Base-by-base conservation (phyloP, 1,140 invertebrate genomes). In the Wiebesia pumilae region DNA sequence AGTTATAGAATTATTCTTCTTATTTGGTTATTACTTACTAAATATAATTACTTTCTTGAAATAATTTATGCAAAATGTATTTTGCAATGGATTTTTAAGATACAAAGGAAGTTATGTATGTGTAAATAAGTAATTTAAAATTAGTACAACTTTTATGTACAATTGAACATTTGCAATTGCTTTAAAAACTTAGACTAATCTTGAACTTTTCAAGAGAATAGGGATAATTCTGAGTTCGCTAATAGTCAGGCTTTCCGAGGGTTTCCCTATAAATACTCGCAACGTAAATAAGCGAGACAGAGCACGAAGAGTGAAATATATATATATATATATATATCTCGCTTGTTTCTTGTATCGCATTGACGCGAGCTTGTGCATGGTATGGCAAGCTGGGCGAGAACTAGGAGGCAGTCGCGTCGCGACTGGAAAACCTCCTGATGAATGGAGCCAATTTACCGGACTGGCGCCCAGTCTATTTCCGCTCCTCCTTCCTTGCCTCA, bases 391-490 rank as follows among this genome's bases (percentile, higher is more conserved):
- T 33, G 19, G 69, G 69, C 35, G 35, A 40, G 33, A 2, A 16
- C 35, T 40, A 35, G 69, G 19, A 85, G 71, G 67, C 85, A 84
- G 87, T 65, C 75, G 86, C 87, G 81, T 85, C 85, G 86, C 88
- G 89, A 90, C 88, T 84, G 88, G 88, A 89, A 82, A 82, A 73
- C 80, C 79, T 81, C 88, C 82, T 90, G 90, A 89, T 90, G 90
- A 90, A 90, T 91, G 89, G 90, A 90, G 90, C 91, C 90, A 90
- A 91, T 91, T 91, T 91, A 90, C 88, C 83, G 89, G 89, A 90
- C 89, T 90, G 89, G 82, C 89, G 89, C 87, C 90, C 87, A 78
- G 85, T 83, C 43, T 67, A 83, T 86, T 86, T 33, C 80, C 83
- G 51, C 27, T 62, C 10, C 47, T 67, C 62, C 47, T 65, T 65